A percentile compares a stretch with the other conserved stretches of the same genome.
phyloP scores from a whole-genome alignment of 2,113 vertebrate species.

The Nothocercus nigrocapillus region DNA sequence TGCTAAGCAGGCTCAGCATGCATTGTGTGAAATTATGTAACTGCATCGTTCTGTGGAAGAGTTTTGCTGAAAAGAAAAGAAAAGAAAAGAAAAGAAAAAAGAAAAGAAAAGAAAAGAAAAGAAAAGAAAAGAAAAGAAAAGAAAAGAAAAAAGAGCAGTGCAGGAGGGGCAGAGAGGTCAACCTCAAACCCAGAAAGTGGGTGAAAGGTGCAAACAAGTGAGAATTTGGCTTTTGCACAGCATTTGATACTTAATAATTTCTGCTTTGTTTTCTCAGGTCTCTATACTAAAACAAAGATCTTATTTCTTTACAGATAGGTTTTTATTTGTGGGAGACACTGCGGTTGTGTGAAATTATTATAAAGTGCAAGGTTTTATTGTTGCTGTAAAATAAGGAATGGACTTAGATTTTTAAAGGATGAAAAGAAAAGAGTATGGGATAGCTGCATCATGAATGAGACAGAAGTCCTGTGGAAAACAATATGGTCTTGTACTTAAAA shows the following conservation, averaged over 20 bases:
- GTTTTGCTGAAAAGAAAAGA: background rate
- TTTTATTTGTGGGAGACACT: background rate
- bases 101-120: too few relatives aligned
- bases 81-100: background rate
- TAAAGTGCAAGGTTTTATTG: background rate
- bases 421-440: background rate
- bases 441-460: background rate
- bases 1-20: background rate
- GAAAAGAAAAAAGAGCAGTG: too few relatives aligned
- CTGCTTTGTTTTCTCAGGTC: background rate
- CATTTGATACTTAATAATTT: background rate
- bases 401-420: background rate
- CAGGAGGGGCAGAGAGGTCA: background rate
- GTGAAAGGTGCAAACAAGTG: background rate
- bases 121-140: too few relatives aligned
- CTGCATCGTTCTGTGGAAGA: background rate
- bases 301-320: background rate
- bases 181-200: background rate
- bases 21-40: background rate
- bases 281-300: background rate
- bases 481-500: background rate
- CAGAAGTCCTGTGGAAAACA: background rate
- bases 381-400: background rate
- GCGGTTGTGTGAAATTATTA: background rate
- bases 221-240: background rate